Evolutionary conservation across 2,888 invertebrate species (phyloP), one percentile per base, ranked within the genome.

Genomic region (Creontiades dilutus): DNA sequence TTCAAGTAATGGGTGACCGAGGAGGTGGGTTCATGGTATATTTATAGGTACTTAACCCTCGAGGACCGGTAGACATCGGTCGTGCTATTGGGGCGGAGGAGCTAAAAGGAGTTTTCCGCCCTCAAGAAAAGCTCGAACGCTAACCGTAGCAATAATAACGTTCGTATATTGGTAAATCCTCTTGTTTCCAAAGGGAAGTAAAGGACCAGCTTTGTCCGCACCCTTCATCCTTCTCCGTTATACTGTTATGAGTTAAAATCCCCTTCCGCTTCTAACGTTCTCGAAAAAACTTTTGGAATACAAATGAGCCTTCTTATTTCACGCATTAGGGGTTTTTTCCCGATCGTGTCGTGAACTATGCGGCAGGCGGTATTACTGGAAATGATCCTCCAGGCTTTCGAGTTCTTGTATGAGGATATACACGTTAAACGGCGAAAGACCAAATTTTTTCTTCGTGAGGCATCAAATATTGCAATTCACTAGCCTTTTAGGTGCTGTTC

Each of bases 161-260:
- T 27, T 28, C 85, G 57, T 61, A 61, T 85, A 85, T 85, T 85
- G 85, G 85, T 28, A 85, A 85, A 85, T 85, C 85, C 85, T 85
- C 85, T 85, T 85, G 85, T 85, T 85, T 85, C 85, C 9, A 46
- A 85, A 37, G 55, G 57, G 19, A 85, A 85, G 57, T 52, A 52
- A 55, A 55, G 57, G 76, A 76, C 27, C 76, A 37, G 84, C 61
- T 85, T 37, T 85, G 85, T 84, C 85, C 52, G 48, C 82, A 52
- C 52, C 82, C 85, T 85, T 27, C 85, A 61, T 85, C 85, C 61
- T 37, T 55, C 85, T 27, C 61, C 46, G 27, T 85, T 82, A 82
- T 52, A 27, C 52, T 12, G 23, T 52, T 85, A 85, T 85, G 85
- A 85, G 85, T 85, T 37, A 55, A 57, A 85, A 85, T 61, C 85